Evolutionary conservation across 1,140 invertebrate species (phyloP).

Genomic region (Manduca sexta): DNA sequence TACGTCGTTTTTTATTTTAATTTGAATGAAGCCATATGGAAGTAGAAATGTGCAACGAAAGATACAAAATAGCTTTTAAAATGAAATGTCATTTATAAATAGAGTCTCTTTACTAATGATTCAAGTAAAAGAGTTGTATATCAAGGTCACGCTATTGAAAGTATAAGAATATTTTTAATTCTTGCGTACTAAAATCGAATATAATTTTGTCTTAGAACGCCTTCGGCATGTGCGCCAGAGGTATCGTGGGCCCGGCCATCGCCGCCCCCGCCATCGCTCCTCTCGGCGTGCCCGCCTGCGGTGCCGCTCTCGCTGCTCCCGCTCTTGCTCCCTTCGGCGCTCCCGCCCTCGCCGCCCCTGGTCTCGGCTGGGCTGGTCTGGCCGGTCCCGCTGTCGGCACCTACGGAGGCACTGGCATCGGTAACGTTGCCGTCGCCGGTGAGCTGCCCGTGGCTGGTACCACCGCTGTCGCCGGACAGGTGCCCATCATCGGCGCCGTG

Average conservation of each 20-base stretch:
- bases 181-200: too few relatives aligned
- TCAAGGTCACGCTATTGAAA: too few relatives aligned
- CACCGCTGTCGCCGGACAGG: not conserved
- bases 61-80: too few relatives aligned
- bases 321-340: not conserved
- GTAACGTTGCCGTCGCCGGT: constrained; percentile 33
- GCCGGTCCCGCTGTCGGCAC: constrained; percentile 2
- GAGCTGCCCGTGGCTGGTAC: constrained; percentile 31
- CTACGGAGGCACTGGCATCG: constrained; percentile 35
- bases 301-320: not conserved
- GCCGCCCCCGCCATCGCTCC: not conserved
- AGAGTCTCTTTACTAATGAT: too few relatives aligned
- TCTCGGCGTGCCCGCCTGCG: not conserved
- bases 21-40: too few relatives aligned
- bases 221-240: not conserved
- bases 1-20: not conserved
- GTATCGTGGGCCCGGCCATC: not conserved
- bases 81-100: too few relatives aligned
- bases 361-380: too few relatives aligned
- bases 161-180: too few relatives aligned
- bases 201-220: not conserved
- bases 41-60: too few relatives aligned
- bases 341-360: not conserved
- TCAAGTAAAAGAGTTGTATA: too few relatives aligned
- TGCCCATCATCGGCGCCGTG: not conserved